Base-by-base conservation (phyloP, 2,888 invertebrate genomes). In the Ennomos erosarius region DNA sequence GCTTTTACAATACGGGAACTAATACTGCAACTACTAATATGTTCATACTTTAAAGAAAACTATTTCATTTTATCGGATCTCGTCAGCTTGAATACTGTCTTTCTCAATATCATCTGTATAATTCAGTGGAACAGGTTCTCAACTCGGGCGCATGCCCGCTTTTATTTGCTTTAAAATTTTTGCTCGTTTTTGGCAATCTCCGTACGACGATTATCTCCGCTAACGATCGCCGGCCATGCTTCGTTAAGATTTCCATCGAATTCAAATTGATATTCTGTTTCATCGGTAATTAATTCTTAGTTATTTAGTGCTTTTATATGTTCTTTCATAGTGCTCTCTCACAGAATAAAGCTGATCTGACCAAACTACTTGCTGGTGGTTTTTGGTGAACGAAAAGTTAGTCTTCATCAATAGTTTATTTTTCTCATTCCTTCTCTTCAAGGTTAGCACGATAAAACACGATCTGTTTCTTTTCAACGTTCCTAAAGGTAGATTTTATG, bases 161-260 rank as follows among this genome's bases (percentile, higher is more conserved):
- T 91, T 90, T 90, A 88, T 92, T 92, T 91, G 88, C 82, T 90
- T 90, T 90, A 83, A 79, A 55, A 84, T 81, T 88, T 89, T 91
- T 92, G 87, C 84, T 90, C 84, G 70, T 79, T 88, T 92, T 91
- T 88, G 87, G 88, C 89, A 87, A 90, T 87, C 85, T 82, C 76
- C 70, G 61, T 55, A 38, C 62, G 78, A 76, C 85, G 82, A 89
- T 90, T 91, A 91, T 90, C 90, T 84, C 73, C 69, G 81, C 76
- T 86, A 90, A 89, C 89, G 87, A 90, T 92, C 90, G 80, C 69
- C 68, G 76, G 71, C 76, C 79, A 72, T 73, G 81, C 85, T 86
- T 87, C 87, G 86, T 89, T 88, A 88, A 87, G 83, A 87, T 87
- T 84, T 84, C 81, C 82, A 87, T 85, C 82, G 79, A 78, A 74